Evolutionary conservation across 2,113 vertebrate genomes (phyloP), one percentile per base, ranked within the genome.

Genomic region (Oncorhynchus kisutch): DNA sequence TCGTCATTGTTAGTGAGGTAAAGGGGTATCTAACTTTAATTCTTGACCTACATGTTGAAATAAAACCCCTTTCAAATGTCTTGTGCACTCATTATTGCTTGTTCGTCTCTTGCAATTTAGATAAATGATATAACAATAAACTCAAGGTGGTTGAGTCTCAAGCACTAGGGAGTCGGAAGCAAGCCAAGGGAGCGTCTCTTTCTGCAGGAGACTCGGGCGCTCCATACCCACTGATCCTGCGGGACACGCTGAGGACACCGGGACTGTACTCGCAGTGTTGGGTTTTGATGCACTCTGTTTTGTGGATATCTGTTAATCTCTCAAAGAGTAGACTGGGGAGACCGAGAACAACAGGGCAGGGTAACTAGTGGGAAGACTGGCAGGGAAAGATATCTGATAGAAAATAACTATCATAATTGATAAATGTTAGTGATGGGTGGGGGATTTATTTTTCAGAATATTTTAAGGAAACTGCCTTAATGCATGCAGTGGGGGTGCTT

Each of bases 61-160:
- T 85, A 90, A 92, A 90, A 93, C 84, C 89, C 85, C 86, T 94
- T 95, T 96, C 93, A 90, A 93, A 94, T 99, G 95, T 96, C 95
- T 89, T 99, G 96, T 99, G 95, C 98, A 99, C 98, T 99, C 97
- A 99, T 99, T 99, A 98, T 99, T 99, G 96, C 98, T 99, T 99
- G 97, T 99, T 99, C 97, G 95, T 99, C 96, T 99, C 97, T 99
- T 99, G 96, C 97, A 99, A 99, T 99, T 99, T 99, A 99, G 98
- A 99, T 99, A 99, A 99, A 98, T 99, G 98, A 97, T 99, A 99
- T 99, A 98, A 98, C 97, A 99, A 98, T 99, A 99, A 97, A 96
- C 97, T 99, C 97, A 99, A 97, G 98, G 98, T 99, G 97, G 95
- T 99, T 99, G 98, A 98, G 95, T 99, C 97, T 94, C 92, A 94